Conservation (phyloP, 1,140 invertebrate genomes). For the Harpegnathos saltator region DNA sequence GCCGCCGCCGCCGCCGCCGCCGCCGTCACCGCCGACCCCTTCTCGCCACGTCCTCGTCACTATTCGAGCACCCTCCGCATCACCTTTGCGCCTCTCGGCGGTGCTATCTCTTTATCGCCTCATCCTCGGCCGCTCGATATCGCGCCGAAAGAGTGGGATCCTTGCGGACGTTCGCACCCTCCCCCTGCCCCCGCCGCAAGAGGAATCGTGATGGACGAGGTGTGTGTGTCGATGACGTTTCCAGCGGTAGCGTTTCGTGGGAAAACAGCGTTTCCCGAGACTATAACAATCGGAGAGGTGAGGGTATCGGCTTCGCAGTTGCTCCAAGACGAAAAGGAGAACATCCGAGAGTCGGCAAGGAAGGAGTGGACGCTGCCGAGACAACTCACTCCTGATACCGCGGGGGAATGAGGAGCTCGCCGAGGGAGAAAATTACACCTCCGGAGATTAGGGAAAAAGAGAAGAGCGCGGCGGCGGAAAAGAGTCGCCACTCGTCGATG, state of each 20-base stretch:
- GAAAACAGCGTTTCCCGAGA: slow-evolving; percentile 35
- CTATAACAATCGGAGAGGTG: slow-evolving; percentile 17
- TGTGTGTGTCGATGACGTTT: slow-evolving; percentile 15
- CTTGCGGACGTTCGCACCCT: not conserved
- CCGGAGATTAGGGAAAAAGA: slow-evolving; percentile 46
- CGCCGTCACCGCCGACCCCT: not conserved
- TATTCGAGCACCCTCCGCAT: slow-evolving; percentile 38
- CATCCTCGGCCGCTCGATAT: slow-evolving; percentile 48
- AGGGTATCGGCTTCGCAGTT: not conserved
- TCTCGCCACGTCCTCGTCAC: slow-evolving; percentile 18
- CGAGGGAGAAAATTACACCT: slow-evolving; percentile 29
- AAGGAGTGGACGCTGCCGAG: not conserved
- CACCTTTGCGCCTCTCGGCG: slow-evolving; percentile 58
- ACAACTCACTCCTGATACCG: slow-evolving; percentile 40
- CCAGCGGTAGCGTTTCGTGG: not conserved
- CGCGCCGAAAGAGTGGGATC: slow-evolving; percentile 18
- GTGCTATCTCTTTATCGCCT: slow-evolving; percentile 71
- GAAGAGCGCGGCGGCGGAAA: not conserved
- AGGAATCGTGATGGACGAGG: not conserved
- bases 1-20: too few relatives aligned
- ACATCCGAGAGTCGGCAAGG: slow-evolving; percentile 35
- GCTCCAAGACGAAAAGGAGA: slow-evolving; percentile 55
- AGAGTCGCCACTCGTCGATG: slow-evolving; percentile 60
- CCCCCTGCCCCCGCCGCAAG: too few relatives aligned
- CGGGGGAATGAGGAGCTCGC: slow-evolving; percentile 17